A percentile compares a stretch with the other conserved stretches of the same genome.
These are phyloP conservation scores for Vicugna pacos DNA, from an alignment of 2,113 vertebrate species.

Conservation along the genomic window DNA sequence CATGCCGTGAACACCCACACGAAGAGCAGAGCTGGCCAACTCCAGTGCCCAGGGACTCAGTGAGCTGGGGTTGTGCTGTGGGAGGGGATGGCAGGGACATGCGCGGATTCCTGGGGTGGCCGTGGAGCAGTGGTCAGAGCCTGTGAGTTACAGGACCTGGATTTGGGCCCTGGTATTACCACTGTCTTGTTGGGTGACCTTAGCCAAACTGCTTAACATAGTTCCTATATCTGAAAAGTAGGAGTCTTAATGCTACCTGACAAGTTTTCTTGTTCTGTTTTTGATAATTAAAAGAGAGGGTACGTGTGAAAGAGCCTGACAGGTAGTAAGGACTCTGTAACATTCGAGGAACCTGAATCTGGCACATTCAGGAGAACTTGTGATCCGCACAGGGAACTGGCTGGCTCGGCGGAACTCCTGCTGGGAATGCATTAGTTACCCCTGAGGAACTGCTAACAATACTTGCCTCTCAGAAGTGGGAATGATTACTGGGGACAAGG, in stretches of 20 bases:
- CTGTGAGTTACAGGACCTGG: neutral
- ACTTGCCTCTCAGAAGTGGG: neutral
- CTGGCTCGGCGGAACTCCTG: neutral
- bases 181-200: neutral
- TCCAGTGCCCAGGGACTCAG: neutral
- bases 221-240: neutral
- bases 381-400: neutral
- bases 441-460: neutral
- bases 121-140: neutral
- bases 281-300: neutral
- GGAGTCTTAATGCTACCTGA: neutral
- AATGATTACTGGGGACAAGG: neutral
- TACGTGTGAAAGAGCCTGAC: neutral
- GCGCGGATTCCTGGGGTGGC: neutral
- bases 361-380: neutral
- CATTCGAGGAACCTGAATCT: neutral
- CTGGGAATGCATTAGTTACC: neutral
- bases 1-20: neutral
- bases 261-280: neutral
- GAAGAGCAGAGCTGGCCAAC: neutral
- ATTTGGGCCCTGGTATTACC: too few species aligned
- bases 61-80: neutral
- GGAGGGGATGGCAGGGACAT: accelerated
- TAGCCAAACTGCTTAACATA: neutral
- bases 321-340: neutral